Percentiles rank a stretch among this genome's conserved stretches.
Conservation (phyloP, 2,113 vertebrate genomes). For the Alosa alosa region DNA sequence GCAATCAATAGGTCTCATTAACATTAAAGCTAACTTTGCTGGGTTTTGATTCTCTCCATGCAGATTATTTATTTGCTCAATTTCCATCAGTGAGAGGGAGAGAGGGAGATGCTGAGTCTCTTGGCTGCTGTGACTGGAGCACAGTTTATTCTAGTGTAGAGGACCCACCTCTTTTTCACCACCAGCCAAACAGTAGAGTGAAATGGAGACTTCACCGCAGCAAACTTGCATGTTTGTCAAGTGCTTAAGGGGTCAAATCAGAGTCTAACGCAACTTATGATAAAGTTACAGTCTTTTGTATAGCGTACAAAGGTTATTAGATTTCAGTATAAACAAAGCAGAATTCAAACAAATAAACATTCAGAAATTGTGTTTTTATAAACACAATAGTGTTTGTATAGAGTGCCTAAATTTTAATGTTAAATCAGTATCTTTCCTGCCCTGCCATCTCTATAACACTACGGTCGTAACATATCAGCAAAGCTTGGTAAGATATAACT, state of each 20-base stretch:
- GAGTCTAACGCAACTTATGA: not conserved
- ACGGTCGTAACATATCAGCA: not conserved
- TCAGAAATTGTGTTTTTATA: not conserved
- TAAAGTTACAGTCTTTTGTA: not conserved
- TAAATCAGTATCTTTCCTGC: not conserved
- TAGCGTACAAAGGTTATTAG: not conserved
- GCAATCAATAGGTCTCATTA: slow-evolving; percentile 40
- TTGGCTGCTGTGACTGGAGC: not conserved
- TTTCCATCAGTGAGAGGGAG: slow-evolving; percentile 31
- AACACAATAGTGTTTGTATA: not conserved
- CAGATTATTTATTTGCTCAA: slow-evolving; percentile 40
- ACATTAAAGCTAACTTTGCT: slow-evolving; percentile 37
- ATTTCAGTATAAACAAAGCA: not conserved
- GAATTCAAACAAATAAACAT: not conserved
- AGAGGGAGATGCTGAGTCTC: slow-evolving; percentile 2
- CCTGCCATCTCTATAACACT: not conserved
- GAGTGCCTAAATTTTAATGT: too few species aligned
- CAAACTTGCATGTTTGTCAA: not conserved
- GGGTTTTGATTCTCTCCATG: slow-evolving; percentile 7
- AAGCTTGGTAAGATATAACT: not conserved
- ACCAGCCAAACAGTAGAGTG: not conserved
- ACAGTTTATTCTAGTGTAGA: not conserved
- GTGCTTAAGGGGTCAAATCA: not conserved
- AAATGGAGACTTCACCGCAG: not conserved
- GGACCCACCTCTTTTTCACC: not conserved